A percentile compares a stretch with the other conserved stretches of the same genome.
These are phyloP conservation scores for Colletes latitarsis DNA, from an alignment of 1,140 invertebrate species.

Conservation along the genomic window DNA sequence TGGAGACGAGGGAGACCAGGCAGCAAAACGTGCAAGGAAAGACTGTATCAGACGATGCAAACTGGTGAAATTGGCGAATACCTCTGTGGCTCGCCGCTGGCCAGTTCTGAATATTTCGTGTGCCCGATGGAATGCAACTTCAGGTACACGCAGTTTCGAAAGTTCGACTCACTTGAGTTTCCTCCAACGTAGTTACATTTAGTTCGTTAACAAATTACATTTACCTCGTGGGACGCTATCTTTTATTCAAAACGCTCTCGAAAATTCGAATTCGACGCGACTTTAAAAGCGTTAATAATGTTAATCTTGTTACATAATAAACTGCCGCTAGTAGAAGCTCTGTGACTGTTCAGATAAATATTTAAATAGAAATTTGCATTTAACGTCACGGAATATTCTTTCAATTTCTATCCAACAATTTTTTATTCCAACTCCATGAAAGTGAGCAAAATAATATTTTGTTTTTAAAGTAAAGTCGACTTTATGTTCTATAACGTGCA, in stretches of 20 bases:
- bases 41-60: not conserved
- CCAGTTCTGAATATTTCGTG: slow-evolving; percentile 39
- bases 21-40: not conserved
- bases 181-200: slow-evolving; percentile 5
- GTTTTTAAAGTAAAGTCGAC: no score
- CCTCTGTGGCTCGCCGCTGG: slow-evolving; percentile 4
- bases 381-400: not conserved
- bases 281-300: not conserved
- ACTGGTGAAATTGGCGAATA: slow-evolving; percentile 36
- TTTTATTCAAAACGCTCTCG: slow-evolving; percentile 8
- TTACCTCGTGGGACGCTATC: not conserved
- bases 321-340: not conserved
- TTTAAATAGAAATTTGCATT: no score
- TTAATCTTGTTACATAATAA: not conserved
- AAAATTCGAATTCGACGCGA: not conserved
- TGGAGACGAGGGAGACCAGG: not conserved
- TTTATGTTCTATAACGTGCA: no score
- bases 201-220: slow-evolving; percentile 21
- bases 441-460: no score
- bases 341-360: no score
- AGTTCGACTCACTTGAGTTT: slow-evolving; percentile 12
- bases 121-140: slow-evolving; percentile 28
- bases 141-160: slow-evolving; percentile 15
- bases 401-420: no score
- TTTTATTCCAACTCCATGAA: no score